phyloP scores from a whole-genome alignment of 2,888 invertebrate species.

The Ceraclea dissimilis region DNA sequence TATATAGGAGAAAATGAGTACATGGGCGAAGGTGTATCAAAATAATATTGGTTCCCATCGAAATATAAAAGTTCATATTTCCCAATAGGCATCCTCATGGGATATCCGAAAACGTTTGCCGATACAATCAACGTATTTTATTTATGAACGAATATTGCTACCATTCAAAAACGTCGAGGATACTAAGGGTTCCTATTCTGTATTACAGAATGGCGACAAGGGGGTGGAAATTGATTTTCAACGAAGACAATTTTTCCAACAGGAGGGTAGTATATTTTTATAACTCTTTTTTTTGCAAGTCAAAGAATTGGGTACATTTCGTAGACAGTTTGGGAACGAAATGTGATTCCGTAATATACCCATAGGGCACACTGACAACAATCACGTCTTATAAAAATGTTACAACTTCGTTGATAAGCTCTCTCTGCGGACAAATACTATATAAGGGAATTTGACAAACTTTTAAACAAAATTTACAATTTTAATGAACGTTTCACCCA shows the following conservation, averaged over 20 bases:
- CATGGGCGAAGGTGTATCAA: background rate
- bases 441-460: background rate
- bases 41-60: background rate
- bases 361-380: conserved; percentile 3
- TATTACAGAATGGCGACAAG: conserved; percentile 7
- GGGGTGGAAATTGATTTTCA: conserved; percentile 20
- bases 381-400: conserved; percentile 13
- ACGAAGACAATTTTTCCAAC: conserved; percentile 15
- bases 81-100: conserved; percentile 3
- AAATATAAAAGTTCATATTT: conserved; percentile 2
- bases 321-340: conserved; percentile 4
- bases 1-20: too few relatives aligned
- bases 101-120: conserved; percentile 2
- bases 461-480: background rate
- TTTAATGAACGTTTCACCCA: background rate
- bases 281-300: conserved; percentile 17
- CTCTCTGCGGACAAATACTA: background rate
- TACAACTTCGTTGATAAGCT: conserved; percentile 2
- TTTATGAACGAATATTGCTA: conserved; percentile 5
- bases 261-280: conserved; percentile 19
- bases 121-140: conserved; percentile 4
- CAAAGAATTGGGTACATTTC: conserved; percentile 2
- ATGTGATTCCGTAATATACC: conserved; percentile 8
- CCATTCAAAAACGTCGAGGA: background rate
- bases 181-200: conserved; percentile 6